Evolutionary conservation across 2,113 vertebrate species (phyloP).

Genomic region (Microcebus tavaratra): DNA sequence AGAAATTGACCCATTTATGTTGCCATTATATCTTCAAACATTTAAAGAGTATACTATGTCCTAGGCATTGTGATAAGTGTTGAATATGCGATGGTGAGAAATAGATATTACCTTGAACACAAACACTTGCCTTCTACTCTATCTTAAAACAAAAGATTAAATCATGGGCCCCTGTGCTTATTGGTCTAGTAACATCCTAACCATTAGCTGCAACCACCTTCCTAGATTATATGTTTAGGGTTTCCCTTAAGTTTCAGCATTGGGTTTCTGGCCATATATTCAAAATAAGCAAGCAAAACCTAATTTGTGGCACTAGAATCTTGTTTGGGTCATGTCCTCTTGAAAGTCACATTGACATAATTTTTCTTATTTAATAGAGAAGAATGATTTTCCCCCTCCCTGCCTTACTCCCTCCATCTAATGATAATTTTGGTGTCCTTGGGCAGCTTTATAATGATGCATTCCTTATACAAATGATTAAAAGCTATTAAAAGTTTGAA

Average conservation of each 20-base stretch:
- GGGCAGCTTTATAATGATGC: conserved; percentile 41
- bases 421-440: conserved; percentile 30
- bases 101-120: not conserved
- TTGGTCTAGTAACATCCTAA: not conserved
- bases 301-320: not conserved
- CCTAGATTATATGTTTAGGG: not conserved
- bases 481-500: conserved; percentile 45
- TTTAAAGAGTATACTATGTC: not conserved
- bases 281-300: not conserved
- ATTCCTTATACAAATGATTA: conserved; percentile 53
- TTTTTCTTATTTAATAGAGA: conserved; percentile 6
- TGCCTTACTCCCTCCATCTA: not conserved
- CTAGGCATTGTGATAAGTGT: not conserved
- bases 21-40: not conserved
- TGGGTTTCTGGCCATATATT: not conserved
- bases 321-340: not conserved
- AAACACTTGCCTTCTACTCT: not conserved
- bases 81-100: not conserved
- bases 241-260: not conserved
- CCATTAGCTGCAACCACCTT: not conserved
- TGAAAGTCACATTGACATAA: not conserved
- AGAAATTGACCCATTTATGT: not conserved
- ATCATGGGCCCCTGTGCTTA: not conserved
- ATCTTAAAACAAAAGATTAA: not conserved
- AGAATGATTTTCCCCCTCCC: conserved; percentile 8